Percentiles rank a stretch among this genome's conserved stretches.
phyloP scores from a whole-genome alignment of 1,140 invertebrate genomes.

The Mactra quadrangularis region DNA sequence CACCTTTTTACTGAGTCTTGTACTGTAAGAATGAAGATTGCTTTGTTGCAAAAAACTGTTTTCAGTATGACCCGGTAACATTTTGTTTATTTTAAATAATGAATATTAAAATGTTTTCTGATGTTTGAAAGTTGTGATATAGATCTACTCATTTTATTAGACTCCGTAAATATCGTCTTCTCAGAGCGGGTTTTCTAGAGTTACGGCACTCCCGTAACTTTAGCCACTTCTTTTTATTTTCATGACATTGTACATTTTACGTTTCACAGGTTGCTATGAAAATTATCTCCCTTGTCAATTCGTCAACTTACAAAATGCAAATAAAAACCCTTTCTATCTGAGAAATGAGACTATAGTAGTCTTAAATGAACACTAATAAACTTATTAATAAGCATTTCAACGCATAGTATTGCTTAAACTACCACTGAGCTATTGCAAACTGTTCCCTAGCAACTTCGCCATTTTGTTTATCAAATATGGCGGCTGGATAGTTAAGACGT shows the following conservation, averaged over 20 bases:
- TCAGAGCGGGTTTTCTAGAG: too few relatives aligned
- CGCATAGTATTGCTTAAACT: background rate
- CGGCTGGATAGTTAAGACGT: constrained; percentile 1
- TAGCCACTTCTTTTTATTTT: too few relatives aligned
- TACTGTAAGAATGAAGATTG: too few relatives aligned
- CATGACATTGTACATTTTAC: background rate
- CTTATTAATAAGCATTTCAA: background rate
- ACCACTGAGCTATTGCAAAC: background rate
- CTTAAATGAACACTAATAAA: background rate
- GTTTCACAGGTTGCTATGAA: constrained; percentile 28
- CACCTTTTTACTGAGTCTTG: too few relatives aligned
- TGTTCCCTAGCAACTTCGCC: constrained; percentile 46
- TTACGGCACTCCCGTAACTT: too few relatives aligned
- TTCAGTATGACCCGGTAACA: too few relatives aligned
- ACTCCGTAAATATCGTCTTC: too few relatives aligned
- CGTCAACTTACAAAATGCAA: background rate
- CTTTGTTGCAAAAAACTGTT: too few relatives aligned
- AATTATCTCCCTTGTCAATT: constrained; percentile 28
- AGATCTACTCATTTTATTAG: too few relatives aligned
- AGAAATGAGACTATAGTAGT: background rate
- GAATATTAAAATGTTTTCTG: too few relatives aligned
- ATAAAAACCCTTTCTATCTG: background rate
- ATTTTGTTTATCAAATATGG: constrained; percentile 57
- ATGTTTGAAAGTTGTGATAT: too few relatives aligned
- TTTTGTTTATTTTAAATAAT: too few relatives aligned